phyloP scores from a whole-genome alignment of 2,113 vertebrate species.

The Gasterosteus nipponicus region DNA sequence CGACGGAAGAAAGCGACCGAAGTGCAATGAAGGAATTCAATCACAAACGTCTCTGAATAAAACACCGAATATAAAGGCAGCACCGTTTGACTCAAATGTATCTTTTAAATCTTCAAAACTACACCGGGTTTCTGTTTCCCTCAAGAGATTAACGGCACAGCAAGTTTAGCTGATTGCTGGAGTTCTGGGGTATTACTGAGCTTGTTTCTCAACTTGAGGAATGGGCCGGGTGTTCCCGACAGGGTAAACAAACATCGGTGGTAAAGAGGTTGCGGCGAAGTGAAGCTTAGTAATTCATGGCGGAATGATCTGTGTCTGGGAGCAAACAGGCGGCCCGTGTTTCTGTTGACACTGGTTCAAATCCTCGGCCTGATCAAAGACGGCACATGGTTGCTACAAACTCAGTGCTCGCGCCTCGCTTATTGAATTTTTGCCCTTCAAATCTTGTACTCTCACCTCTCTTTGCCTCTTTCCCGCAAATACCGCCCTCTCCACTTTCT shows the following conservation, averaged over 20 bases:
- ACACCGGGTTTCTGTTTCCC: conserved; percentile 22
- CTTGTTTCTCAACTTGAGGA: conserved; percentile 56
- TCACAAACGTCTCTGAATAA: conserved; percentile 33
- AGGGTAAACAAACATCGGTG: conserved; percentile 69
- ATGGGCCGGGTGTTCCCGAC: conserved; percentile 49
- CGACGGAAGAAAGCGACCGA: conserved; percentile 28
- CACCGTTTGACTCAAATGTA: conserved; percentile 28
- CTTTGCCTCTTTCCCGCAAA: conserved; percentile 39
- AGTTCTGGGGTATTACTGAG: conserved; percentile 49
- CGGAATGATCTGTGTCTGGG: conserved; percentile 65
- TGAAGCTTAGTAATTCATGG: conserved; percentile 50
- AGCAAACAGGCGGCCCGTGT: conserved; percentile 61
- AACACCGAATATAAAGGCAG: conserved; percentile 32
- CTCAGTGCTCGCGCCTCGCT: conserved; percentile 30
- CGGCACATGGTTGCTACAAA: conserved; percentile 61
- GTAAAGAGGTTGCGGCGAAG: conserved; percentile 48
- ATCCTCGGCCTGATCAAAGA: conserved; percentile 73
- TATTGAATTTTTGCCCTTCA: conserved; percentile 60
- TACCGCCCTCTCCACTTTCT: conserved; percentile 18
- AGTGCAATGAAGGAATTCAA: conserved; percentile 34
- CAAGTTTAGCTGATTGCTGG: conserved; percentile 56
- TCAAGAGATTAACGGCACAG: conserved; percentile 32
- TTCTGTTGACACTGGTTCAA: conserved; percentile 70
- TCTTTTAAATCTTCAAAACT: conserved; percentile 51
- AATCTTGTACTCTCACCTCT: conserved; percentile 48